Conservation (phyloP, 2,888 invertebrate genomes). For the Lomographa bimaculata region DNA sequence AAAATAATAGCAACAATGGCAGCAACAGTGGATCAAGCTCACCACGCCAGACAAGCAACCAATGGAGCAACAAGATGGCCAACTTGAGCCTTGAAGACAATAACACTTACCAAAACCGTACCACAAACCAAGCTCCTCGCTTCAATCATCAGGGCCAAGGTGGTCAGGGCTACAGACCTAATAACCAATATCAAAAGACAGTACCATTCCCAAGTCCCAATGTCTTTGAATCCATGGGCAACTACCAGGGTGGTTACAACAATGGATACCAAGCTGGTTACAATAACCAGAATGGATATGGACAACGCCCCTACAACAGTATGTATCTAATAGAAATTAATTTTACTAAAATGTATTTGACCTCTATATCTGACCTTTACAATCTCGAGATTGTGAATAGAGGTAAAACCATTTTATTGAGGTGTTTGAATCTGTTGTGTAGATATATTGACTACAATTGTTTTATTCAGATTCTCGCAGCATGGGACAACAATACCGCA, state of each 20-base stretch:
- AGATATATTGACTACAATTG: too few relatives aligned
- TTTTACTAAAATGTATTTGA: too few relatives aligned
- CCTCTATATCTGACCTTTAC: background rate
- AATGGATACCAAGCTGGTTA: conserved; percentile 80
- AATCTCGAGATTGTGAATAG: too few relatives aligned
- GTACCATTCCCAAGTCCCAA: conserved; percentile 83
- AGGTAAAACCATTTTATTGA: too few relatives aligned
- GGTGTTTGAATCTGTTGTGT: too few relatives aligned
- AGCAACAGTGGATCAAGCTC: conserved; percentile 74
- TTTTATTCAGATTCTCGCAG: conserved; percentile 59
- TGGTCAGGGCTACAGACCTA: conserved; percentile 65
- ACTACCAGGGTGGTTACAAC: conserved; percentile 81
- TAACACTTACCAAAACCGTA: conserved; percentile 65
- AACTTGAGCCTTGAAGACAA: conserved; percentile 56
- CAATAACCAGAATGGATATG: conserved; percentile 74
- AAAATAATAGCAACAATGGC: conserved; percentile 60
- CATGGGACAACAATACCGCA: conserved; percentile 70
- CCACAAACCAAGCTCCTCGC: conserved; percentile 72
- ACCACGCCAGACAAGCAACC: conserved; percentile 79
- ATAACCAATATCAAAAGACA: conserved; percentile 79
- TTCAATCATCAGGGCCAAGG: conserved; percentile 75
- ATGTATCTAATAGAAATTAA: conserved; percentile 32
- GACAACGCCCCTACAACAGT: conserved; percentile 74
- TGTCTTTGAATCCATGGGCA: conserved; percentile 83
- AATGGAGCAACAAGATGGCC: conserved; percentile 80